phyloP scores from a whole-genome alignment of 2,888 invertebrate species.

The Thymelicus sylvestris region DNA sequence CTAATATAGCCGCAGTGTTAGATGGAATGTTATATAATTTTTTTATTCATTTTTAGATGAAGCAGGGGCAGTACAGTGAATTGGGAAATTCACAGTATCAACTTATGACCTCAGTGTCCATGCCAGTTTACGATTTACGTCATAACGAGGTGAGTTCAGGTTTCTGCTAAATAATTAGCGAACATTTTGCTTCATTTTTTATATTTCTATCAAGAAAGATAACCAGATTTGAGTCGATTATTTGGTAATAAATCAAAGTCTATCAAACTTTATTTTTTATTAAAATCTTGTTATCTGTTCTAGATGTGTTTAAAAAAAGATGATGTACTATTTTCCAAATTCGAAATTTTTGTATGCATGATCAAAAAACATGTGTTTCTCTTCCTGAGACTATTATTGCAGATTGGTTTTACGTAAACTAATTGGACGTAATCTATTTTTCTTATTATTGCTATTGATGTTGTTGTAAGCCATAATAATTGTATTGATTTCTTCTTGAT shows the following conservation, averaged over 20 bases:
- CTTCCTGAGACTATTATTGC: slow-evolving; percentile 45
- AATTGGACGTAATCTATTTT: slow-evolving; percentile 75
- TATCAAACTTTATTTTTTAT: background rate
- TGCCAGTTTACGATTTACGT: slow-evolving; percentile 96
- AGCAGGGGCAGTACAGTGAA: slow-evolving; percentile 86
- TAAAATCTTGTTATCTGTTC: slow-evolving; percentile 29
- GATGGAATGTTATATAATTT: too few species aligned
- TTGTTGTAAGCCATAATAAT: slow-evolving; percentile 21
- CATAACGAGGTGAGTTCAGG: slow-evolving; percentile 90
- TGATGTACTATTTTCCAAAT: slow-evolving; percentile 26
- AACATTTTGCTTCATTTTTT: slow-evolving; percentile 29
- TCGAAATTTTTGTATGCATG: slow-evolving; percentile 71
- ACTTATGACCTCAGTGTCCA: slow-evolving; percentile 96
- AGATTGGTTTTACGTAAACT: slow-evolving; percentile 76
- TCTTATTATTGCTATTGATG: slow-evolving; percentile 52
- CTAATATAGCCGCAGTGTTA: too few species aligned
- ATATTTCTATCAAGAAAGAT: slow-evolving; percentile 11
- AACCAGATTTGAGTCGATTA: slow-evolving; percentile 13
- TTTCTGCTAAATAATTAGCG: slow-evolving; percentile 37
- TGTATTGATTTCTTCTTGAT: slow-evolving; percentile 47
- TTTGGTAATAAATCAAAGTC: background rate
- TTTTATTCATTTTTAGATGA: slow-evolving; percentile 68
- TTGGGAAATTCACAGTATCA: slow-evolving; percentile 87
- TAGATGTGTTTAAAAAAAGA: background rate
- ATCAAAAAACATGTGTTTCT: slow-evolving; percentile 58